These are phyloP conservation scores for Halictus quadricinctus DNA, from an alignment of 2,888 invertebrate genomes.

Conservation along the genomic window DNA sequence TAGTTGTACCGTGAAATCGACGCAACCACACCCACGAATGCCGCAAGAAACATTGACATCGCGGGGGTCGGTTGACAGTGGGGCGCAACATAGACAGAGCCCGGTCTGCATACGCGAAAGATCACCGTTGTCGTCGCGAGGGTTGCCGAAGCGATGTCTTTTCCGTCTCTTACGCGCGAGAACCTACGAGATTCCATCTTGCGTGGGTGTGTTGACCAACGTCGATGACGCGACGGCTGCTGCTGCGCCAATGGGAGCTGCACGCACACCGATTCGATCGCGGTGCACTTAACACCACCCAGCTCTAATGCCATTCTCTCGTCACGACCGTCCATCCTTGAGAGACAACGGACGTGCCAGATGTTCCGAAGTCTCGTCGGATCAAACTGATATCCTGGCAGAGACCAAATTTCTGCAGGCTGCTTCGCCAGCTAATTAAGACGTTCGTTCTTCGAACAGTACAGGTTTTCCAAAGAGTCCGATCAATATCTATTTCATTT, in stretches of 20 bases:
- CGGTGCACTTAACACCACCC: conserved; percentile 69
- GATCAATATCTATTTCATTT: too few relatives aligned
- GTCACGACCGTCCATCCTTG: conserved; percentile 67
- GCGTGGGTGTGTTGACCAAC: not conserved
- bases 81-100: conserved; percentile 26
- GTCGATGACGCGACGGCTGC: conserved; percentile 22
- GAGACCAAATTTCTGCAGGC: not conserved
- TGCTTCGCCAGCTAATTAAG: not conserved
- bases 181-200: not conserved
- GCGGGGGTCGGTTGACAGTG: conserved; percentile 30
- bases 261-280: conserved; percentile 63
- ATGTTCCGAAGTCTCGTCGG: conserved; percentile 61
- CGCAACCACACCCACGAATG: conserved; percentile 75
- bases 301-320: conserved; percentile 69
- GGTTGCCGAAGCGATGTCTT: not conserved
- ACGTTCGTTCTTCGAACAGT: not conserved
- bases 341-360: conserved; percentile 63
- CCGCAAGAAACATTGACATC: conserved; percentile 44
- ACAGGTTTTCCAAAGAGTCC: too few relatives aligned
- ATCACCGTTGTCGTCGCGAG: not conserved
- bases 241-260: conserved; percentile 55
- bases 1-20: conserved; percentile 79
- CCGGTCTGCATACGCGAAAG: conserved; percentile 28
- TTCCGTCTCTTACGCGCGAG: not conserved
- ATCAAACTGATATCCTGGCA: conserved; percentile 26